Evolutionary conservation across 2,797 vertebrate genomes (phyloP).

Genomic region (Odontamblyopus rebecca): DNA sequence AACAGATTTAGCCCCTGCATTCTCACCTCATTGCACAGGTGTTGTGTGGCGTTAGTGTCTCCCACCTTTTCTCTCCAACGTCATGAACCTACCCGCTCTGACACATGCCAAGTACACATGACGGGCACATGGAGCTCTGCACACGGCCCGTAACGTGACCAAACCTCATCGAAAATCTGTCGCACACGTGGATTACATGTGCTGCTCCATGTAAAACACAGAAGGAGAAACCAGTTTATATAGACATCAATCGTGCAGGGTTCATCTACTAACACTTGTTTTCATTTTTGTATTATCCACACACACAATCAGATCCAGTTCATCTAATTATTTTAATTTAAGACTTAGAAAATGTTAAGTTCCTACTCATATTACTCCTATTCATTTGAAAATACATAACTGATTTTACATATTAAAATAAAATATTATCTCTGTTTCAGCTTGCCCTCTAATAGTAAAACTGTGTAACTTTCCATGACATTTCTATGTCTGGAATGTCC

Average conservation of each 20-base stretch:
- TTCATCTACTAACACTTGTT: background rate
- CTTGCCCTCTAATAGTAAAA: no score
- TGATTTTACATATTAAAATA: no score
- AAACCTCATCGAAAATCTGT: conserved; percentile 1
- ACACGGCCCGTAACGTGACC: conserved; percentile 7
- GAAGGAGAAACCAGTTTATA: conserved; percentile 17
- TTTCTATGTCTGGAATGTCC: no score
- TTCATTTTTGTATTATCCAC: no score
- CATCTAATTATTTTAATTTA: no score
- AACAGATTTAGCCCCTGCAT: background rate
- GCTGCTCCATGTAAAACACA: conserved; percentile 26
- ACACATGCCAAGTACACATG: conserved; percentile 9
- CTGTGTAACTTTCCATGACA: no score
- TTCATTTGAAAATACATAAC: no score
- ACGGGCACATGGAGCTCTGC: conserved; percentile 21
- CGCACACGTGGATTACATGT: conserved; percentile 17
- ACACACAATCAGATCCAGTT: no score
- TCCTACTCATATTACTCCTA: no score
- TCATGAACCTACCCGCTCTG: background rate
- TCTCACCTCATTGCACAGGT: conserved; percentile 9
- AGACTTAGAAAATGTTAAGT: no score
- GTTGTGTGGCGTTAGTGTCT: background rate
- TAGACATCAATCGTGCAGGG: background rate
- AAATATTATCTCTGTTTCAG: no score
- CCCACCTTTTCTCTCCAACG: background rate